Conservation (phyloP, 2,888 invertebrate species). For the Melinaea marsaeus region DNA sequence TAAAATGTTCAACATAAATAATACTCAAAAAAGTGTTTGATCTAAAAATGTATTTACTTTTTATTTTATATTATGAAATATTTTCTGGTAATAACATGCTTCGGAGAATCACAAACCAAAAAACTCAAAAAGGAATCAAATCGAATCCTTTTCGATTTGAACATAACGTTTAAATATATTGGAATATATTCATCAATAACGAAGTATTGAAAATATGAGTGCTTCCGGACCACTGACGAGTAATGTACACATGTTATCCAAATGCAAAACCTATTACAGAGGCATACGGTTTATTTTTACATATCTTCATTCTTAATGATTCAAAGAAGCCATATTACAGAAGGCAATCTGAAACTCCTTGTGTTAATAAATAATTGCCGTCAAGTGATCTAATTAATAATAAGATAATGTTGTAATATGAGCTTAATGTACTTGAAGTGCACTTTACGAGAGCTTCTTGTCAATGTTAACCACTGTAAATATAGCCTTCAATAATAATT, state of each 20-base stretch:
- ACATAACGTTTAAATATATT: background rate
- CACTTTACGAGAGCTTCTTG: too few relatives aligned
- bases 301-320: too few relatives aligned
- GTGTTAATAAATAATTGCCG: background rate
- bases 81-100: too few relatives aligned
- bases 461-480: too few relatives aligned
- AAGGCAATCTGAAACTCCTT: conserved; percentile 4
- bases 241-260: background rate
- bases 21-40: too few relatives aligned
- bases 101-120: too few relatives aligned
- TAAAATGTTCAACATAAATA: too few relatives aligned
- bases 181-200: background rate
- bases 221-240: background rate
- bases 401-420: background rate
- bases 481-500: too few relatives aligned
- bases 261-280: background rate
- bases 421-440: background rate
- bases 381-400: background rate
- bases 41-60: too few relatives aligned
- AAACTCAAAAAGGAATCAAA: background rate
- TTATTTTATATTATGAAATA: too few relatives aligned
- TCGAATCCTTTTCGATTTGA: background rate
- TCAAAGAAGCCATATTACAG: background rate
- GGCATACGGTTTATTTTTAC: background rate
- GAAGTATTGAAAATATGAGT: conserved; percentile 1